A percentile compares a stretch with the other conserved stretches of the same genome.
Conservation (phyloP, 2,888 invertebrate genomes). For the Hydrotaea diabolus region DNA sequence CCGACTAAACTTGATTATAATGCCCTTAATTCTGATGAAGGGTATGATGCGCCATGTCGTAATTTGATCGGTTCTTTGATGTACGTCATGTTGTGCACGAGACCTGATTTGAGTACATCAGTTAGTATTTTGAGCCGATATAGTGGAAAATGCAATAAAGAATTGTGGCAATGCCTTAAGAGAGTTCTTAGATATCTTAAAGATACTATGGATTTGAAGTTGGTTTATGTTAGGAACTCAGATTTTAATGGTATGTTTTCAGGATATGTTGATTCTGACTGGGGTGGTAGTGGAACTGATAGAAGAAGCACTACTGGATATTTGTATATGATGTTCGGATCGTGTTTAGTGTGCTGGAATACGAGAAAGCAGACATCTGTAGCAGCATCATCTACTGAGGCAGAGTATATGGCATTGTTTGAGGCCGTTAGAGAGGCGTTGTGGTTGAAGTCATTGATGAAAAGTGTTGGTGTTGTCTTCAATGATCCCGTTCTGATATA, state of each 20-base stretch:
- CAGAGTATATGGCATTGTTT: constrained; percentile 65
- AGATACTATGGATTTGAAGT: not conserved
- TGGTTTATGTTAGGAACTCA: not conserved
- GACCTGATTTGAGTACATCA: constrained; percentile 44
- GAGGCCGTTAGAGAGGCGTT: too few species aligned
- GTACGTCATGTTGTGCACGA: constrained; percentile 27
- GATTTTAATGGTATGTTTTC: too few species aligned
- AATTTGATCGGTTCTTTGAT: constrained; percentile 37
- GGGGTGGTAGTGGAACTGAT: not conserved
- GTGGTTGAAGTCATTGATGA: not conserved
- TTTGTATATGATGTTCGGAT: not conserved
- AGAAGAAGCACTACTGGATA: not conserved
- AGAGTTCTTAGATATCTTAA: not conserved
- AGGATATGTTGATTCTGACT: not conserved
- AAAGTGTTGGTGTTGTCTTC: not conserved
- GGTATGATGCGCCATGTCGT: not conserved
- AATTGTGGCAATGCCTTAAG: not conserved
- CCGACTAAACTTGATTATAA: not conserved
- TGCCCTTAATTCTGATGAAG: not conserved
- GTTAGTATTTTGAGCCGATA: not conserved
- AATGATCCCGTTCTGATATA: not conserved
- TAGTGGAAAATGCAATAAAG: not conserved
- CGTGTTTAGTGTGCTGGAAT: not conserved
- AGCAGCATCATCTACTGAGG: constrained; percentile 43
- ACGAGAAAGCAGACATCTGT: not conserved